Evolutionary conservation across 2,888 invertebrate genomes (phyloP).

Genomic region (Panzeria rudis): DNA sequence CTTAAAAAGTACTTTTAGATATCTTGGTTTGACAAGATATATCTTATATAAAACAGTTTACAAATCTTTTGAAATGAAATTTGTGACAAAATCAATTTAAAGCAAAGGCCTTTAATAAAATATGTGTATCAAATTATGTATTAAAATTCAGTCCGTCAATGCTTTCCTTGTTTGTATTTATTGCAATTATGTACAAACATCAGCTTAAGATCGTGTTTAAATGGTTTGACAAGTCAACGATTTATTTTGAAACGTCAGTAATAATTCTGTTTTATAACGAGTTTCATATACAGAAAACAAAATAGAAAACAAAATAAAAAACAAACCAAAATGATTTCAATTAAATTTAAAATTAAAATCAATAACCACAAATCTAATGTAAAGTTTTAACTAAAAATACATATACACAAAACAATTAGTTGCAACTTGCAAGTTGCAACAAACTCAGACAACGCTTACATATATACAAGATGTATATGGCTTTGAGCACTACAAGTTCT

Average conservation of each 20-base stretch:
- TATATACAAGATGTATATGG: background rate
- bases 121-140: background rate
- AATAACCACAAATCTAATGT: slow-evolving; percentile 66
- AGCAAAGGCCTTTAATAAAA: too few species aligned
- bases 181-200: slow-evolving; percentile 25
- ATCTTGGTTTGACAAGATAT: too few species aligned
- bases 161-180: background rate
- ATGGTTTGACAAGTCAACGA: slow-evolving; percentile 67
- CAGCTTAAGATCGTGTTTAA: slow-evolving; percentile 38
- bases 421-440: slow-evolving; percentile 50
- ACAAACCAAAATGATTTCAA: slow-evolving; percentile 65
- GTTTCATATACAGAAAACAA: background rate
- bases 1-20: background rate
- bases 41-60: background rate
- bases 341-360: slow-evolving; percentile 71
- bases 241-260: slow-evolving; percentile 64
- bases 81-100: too few species aligned
- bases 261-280: slow-evolving; percentile 48
- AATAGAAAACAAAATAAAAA: background rate
- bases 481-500: background rate
- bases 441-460: background rate
- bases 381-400: slow-evolving; percentile 49
- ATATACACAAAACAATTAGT: slow-evolving; percentile 64
- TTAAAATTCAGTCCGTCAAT: slow-evolving; percentile 3
- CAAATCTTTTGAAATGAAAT: too few species aligned